phyloP scores from a whole-genome alignment of 2,888 invertebrate genomes.

The Athripsodes cinereus region DNA sequence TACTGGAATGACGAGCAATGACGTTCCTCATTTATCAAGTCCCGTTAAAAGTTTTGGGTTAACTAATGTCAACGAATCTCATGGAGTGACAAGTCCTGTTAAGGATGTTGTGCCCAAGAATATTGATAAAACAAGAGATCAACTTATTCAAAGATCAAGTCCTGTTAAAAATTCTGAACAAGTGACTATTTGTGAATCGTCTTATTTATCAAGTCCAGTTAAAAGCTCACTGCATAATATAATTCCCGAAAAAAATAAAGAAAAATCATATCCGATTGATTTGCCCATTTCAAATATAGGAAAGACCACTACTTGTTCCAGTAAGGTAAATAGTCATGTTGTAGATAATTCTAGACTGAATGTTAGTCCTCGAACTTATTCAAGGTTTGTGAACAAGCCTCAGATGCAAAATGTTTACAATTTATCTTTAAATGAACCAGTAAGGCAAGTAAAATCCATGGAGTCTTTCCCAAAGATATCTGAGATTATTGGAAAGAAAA shows the following conservation, averaged over 20 bases:
- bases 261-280: neutral
- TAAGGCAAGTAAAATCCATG: neutral
- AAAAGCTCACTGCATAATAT: neutral
- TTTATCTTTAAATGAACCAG: neutral
- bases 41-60: neutral
- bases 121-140: neutral
- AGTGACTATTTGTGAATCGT: neutral
- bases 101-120: neutral
- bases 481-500: neutral
- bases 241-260: too few relatives aligned
- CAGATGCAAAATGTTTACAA: neutral
- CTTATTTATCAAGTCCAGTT: neutral
- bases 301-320: neutral
- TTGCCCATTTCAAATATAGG: neutral
- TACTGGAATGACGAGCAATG: neutral
- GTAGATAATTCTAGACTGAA: neutral
- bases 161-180: neutral
- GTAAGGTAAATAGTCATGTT: neutral
- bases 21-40: neutral
- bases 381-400: neutral
- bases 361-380: neutral
- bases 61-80: neutral
- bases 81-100: neutral
- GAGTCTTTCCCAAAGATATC: neutral
- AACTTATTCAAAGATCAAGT: neutral